phyloP scores from a whole-genome alignment of 2,888 invertebrate species.

The Sussaba pulchella region DNA sequence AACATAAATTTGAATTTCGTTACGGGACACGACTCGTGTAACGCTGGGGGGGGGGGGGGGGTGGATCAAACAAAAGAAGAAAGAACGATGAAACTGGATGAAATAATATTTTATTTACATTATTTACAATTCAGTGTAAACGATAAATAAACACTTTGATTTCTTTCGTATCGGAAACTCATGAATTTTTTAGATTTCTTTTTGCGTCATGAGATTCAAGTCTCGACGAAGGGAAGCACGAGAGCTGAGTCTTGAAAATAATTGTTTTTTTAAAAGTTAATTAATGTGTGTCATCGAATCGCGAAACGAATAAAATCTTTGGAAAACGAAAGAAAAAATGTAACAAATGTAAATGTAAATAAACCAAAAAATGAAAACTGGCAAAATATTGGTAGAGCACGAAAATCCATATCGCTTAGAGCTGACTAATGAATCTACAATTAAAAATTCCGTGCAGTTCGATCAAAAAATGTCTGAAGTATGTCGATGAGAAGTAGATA shows the following conservation, averaged over 20 bases:
- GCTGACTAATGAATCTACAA: conserved; percentile 28
- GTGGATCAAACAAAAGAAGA: conserved; percentile 34
- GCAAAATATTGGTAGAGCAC: background rate
- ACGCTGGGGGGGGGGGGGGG: conserved; percentile 20
- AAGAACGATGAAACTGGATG: conserved; percentile 64
- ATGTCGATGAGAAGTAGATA: background rate
- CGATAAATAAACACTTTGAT: conserved; percentile 28
- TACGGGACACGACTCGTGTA: conserved; percentile 62
- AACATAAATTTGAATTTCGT: conserved; percentile 5
- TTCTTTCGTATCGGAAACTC: background rate
- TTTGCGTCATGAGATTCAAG: background rate
- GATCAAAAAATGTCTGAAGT: conserved; percentile 17
- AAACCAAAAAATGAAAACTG: background rate
- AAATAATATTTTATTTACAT: conserved; percentile 76
- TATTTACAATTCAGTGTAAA: conserved; percentile 72
- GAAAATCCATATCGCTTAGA: conserved; percentile 1
- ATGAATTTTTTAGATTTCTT: conserved; percentile 16
- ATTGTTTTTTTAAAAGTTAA: background rate
- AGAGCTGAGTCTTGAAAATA: too few relatives aligned
- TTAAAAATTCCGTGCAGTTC: conserved; percentile 31
- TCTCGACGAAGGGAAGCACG: background rate
- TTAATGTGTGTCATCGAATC: too few relatives aligned
- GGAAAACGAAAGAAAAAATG: conserved; percentile 1
- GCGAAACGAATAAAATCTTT: background rate
- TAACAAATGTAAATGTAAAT: background rate